These are phyloP conservation scores for Zaprionus inermis DNA, from an alignment of 1,140 invertebrate species.

Conservation along the genomic window DNA sequence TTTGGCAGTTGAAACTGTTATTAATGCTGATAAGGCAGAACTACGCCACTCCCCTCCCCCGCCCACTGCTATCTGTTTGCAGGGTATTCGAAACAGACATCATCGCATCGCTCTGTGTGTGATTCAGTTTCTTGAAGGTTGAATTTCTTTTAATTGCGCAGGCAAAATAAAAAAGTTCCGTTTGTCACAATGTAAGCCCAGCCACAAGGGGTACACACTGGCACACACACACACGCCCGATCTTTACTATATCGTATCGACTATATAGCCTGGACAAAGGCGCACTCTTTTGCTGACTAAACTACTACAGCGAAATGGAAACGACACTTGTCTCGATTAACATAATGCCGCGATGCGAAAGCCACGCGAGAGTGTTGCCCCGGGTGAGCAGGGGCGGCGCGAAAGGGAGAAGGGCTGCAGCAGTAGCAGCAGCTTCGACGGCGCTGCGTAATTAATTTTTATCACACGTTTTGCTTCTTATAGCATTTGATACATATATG, in stretches of 20 bases:
- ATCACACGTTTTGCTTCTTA: slow-evolving; percentile 72
- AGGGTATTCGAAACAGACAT: background rate
- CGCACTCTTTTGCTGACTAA: slow-evolving; percentile 60
- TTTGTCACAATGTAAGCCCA: slow-evolving; percentile 38
- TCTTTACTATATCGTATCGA: background rate
- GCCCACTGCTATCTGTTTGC: background rate
- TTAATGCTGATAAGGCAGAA: too few relatives aligned
- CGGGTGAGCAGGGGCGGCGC: background rate
- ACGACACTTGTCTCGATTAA: slow-evolving; percentile 64
- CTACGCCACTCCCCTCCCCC: too few relatives aligned
- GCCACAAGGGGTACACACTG: slow-evolving; percentile 15
- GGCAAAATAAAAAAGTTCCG: slow-evolving; percentile 46
- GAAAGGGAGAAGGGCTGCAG: background rate
- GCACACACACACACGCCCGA: slow-evolving; percentile 18
- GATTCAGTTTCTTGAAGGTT: slow-evolving; percentile 72
- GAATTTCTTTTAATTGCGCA: slow-evolving; percentile 76
- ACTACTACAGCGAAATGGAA: slow-evolving; percentile 25
- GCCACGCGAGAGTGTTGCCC: slow-evolving; percentile 23
- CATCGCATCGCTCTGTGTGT: slow-evolving; percentile 29
- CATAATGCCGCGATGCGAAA: slow-evolving; percentile 61
- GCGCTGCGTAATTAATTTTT: slow-evolving; percentile 83
- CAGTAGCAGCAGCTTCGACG: slow-evolving; percentile 7
- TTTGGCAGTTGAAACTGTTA: accelerated
- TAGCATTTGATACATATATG: slow-evolving; percentile 51
- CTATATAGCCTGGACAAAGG: slow-evolving; percentile 56